Conservation (phyloP, 1,140 invertebrate species). For the Cardiocondyla obscurior region DNA sequence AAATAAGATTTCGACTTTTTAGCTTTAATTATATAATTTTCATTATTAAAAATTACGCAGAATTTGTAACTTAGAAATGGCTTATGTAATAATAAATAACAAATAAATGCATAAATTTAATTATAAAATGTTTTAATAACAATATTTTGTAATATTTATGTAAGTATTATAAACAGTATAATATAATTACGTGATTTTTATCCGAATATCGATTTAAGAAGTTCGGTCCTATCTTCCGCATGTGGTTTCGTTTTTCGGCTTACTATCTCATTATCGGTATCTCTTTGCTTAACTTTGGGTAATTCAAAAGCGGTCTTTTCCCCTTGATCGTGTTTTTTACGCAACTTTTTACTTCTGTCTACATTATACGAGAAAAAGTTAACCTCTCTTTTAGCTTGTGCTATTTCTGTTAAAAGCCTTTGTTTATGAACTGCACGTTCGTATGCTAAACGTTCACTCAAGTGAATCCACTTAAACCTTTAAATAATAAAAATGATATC, state of each 20-base stretch:
- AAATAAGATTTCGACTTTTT: too few species aligned
- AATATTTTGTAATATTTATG: background rate
- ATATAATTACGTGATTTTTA: conserved; percentile 53
- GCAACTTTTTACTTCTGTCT: conserved; percentile 90
- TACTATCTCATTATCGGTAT: conserved; percentile 80
- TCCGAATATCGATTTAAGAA: conserved; percentile 84
- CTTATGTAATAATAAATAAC: too few species aligned
- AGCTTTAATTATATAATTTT: too few species aligned
- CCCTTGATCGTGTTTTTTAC: conserved; percentile 81
- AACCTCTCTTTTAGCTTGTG: conserved; percentile 95
- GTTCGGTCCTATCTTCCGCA: conserved; percentile 80
- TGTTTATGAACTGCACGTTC: conserved; percentile 95
- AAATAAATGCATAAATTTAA: background rate
- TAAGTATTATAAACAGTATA: background rate
- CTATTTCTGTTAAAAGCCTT: conserved; percentile 93
- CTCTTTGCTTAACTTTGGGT: conserved; percentile 81
- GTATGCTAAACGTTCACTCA: conserved; percentile 96
- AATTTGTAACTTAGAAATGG: too few species aligned
- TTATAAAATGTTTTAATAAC: background rate
- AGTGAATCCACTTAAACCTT: conserved; percentile 97
- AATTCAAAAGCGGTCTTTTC: conserved; percentile 69
- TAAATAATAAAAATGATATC: conserved; percentile 24
- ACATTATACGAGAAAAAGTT: conserved; percentile 93
- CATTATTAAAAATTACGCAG: too few species aligned
- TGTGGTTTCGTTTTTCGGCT: conserved; percentile 74